Conservation (phyloP, 2,113 vertebrate species). For the Edolisoma coerulescens region DNA sequence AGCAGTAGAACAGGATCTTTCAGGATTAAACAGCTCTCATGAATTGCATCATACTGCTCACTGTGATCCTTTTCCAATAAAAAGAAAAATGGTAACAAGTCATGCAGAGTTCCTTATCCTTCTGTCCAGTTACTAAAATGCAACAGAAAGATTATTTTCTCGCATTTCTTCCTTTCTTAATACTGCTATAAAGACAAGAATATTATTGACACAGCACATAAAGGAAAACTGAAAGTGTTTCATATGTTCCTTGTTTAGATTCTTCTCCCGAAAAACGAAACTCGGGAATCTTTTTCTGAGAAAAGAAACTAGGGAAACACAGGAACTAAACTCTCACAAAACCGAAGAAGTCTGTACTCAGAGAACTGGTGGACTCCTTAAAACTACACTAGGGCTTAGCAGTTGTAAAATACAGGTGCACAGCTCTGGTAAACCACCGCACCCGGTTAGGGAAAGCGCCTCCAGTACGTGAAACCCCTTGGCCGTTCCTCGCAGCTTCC, state of each 20-base stretch:
- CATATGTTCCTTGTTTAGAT: background rate
- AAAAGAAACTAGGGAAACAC: background rate
- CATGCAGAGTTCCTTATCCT: background rate
- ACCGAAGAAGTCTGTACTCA: background rate
- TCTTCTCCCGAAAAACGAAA: background rate
- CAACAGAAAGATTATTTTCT: background rate
- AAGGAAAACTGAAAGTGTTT: background rate
- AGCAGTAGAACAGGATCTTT: background rate
- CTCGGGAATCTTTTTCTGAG: background rate
- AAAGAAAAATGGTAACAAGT: background rate
- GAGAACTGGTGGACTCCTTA: background rate
- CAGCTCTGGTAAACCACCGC: background rate
- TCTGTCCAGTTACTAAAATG: background rate
- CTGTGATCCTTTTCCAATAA: background rate
- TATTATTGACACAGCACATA: background rate
- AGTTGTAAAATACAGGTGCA: background rate
- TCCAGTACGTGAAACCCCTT: accelerated
- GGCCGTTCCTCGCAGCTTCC: background rate
- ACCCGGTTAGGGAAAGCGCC: background rate
- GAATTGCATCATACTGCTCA: background rate
- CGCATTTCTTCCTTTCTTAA: background rate
- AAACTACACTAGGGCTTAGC: background rate
- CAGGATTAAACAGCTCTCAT: background rate
- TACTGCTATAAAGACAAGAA: background rate
- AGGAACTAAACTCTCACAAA: background rate